Conservation (phyloP, 2,888 invertebrate species). For the Luperina nickerlii region DNA sequence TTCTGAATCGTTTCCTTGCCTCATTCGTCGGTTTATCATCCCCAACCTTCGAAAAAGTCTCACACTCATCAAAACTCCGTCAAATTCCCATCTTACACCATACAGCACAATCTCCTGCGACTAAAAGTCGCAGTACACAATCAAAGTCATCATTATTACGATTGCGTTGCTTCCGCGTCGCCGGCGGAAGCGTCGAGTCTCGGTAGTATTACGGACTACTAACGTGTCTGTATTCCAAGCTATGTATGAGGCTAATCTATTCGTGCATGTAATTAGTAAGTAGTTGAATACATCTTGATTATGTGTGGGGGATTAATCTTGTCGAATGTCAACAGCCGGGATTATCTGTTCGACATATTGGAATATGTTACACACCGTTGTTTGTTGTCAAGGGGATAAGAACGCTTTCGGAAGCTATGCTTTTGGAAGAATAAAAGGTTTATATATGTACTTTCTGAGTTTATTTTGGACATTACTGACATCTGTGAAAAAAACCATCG, state of each 20-base stretch:
- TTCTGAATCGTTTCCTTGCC: neutral
- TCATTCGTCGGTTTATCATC: neutral
- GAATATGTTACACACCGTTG: neutral
- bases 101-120: slow-evolving; percentile 14
- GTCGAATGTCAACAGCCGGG: slow-evolving; percentile 25
- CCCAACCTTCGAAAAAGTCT: neutral
- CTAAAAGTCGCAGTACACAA: slow-evolving; percentile 23
- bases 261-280: slow-evolving; percentile 37
- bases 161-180: slow-evolving; percentile 70
- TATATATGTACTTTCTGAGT: neutral
- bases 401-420: neutral
- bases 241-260: slow-evolving; percentile 34
- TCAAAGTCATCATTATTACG: slow-evolving; percentile 66
- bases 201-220: slow-evolving; percentile 45
- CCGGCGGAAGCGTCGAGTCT: slow-evolving; percentile 68
- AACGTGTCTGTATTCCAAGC: slow-evolving; percentile 13
- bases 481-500: no score
- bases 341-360: slow-evolving; percentile 8
- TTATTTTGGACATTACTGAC: neutral
- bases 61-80: neutral
- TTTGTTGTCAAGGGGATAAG: neutral
- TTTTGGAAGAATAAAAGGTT: neutral
- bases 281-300: slow-evolving; percentile 23
- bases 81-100: neutral
- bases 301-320: slow-evolving; percentile 10